Evolutionary conservation across 2,888 invertebrate species (phyloP), one percentile per base, ranked within the genome.

Genomic region (Kuschelorhynchus macadamiae): DNA sequence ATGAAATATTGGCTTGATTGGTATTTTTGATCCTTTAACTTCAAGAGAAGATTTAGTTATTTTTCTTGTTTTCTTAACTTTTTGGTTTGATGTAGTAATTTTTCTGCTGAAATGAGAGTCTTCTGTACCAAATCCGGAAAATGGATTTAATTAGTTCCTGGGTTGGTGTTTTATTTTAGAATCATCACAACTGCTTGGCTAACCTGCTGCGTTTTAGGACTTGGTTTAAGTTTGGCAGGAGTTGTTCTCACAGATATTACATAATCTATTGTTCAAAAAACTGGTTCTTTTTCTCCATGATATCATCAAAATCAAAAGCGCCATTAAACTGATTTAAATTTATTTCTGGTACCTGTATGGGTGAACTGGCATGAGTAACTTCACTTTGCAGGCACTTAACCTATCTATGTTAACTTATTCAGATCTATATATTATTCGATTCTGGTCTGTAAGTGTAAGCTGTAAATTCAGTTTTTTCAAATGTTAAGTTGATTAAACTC

Each of bases 281-380:
- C 16, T 53, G 56, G 20, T 68, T 63, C 14, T 63, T 68, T 39
- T 65, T 56, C n/a, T 69, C 65, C 1, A 69, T 30, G 30, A 65
- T 65, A 17, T 69, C 59, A 49, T 67, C 55, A 42, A 67, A 67
- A 33, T 57, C 41, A 21, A 18, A n/a, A n/a, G 55, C 21, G 20
- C 47, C 49, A 57, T 59, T 39, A 25, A 50, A 44, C 17, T 59
- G 57, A 2, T 56, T 30, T 18, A 56, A 9, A 49, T 47, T 39
- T 8, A 44, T 63, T 36, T 55, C 25, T 12, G 63, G 63, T 17
- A 47, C 25, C 39, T 33, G 20, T 14, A 36, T 14, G 11, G 36
- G 14, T 17, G 36, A 25, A 1, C 12, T 12, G 25, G 11, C 12
- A 32, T 17, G 30, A 12, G 11, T 18, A 46, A 9, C 44, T 14